Evolutionary conservation across 64 coral and sea anemone genomes (phyloP).

Genomic region (Pachyseris speciosa): DNA sequence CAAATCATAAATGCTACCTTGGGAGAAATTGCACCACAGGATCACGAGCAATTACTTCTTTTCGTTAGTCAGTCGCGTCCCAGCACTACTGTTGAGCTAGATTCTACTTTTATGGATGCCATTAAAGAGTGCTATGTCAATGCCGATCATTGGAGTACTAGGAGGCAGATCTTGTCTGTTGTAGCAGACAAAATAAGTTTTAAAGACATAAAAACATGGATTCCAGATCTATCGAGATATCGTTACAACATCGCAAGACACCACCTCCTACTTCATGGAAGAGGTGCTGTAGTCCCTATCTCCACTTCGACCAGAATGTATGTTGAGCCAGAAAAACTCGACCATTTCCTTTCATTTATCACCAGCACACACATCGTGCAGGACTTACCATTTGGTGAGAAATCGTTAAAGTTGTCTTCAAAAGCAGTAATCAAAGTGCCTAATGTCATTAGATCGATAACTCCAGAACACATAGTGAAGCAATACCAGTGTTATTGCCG

Average conservation of each 20-base stretch:
- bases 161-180: constrained; percentile 34
- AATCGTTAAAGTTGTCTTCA: too few relatives aligned
- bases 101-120: constrained; percentile 13
- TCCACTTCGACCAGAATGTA: not conserved
- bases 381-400: too few relatives aligned
- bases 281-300: constrained; percentile 30
- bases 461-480: too few relatives aligned
- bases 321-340: too few relatives aligned
- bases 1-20: constrained; percentile 23
- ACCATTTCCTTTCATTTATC: too few relatives aligned
- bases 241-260: constrained; percentile 32
- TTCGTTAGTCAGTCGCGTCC: not conserved
- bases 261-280: constrained; percentile 18
- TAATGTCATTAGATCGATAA: too few relatives aligned
- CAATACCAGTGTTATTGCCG: too few relatives aligned
- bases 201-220: constrained; percentile 7
- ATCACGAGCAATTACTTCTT: not conserved
- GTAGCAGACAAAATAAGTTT: constrained; percentile 22
- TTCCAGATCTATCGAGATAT: constrained; percentile 40
- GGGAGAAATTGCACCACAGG: constrained; percentile 39
- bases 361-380: too few relatives aligned
- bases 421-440: too few relatives aligned
- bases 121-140: constrained; percentile 45
- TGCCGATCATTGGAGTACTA: constrained; percentile 38
- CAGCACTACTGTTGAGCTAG: not conserved